These are phyloP conservation scores for Fistularia tabacaria DNA, from an alignment of 2,797 vertebrate species.

Conservation along the genomic window DNA sequence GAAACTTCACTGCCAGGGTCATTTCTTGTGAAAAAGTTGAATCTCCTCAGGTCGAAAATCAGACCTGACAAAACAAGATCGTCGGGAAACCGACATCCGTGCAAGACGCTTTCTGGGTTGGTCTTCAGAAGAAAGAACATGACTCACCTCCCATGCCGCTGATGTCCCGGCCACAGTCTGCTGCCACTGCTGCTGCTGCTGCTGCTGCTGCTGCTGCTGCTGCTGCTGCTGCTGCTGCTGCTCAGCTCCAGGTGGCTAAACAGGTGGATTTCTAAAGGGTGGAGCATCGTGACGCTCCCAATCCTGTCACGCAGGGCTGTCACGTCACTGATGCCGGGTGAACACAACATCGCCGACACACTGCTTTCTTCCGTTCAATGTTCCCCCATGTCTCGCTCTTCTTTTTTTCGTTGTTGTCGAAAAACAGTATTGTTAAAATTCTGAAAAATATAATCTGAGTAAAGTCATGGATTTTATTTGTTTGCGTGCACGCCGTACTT, in stretches of 20 bases:
- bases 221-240: neutral
- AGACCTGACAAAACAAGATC: no score
- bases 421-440: no score
- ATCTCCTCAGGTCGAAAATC: no score
- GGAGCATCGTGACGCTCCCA: conserved; percentile 39
- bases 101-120: no score
- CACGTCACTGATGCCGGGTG: conserved; percentile 25
- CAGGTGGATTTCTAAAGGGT: conserved; percentile 48
- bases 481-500: neutral
- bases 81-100: no score
- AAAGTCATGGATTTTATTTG: neutral
- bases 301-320: conserved; percentile 44
- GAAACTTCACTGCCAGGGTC: no score
- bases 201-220: neutral
- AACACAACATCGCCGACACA: neutral
- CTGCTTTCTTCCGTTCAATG: neutral
- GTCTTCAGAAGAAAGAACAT: neutral
- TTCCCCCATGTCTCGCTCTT: no score
- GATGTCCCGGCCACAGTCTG: conserved; percentile 1
- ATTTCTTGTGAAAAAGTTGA: no score
- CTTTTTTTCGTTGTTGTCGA: neutral
- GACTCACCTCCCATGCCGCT: conserved; percentile 60
- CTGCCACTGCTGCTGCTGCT: neutral
- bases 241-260: conserved; percentile 29
- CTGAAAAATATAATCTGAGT: neutral